Base-by-base conservation (phyloP, 2,113 vertebrate species). In the Rhinolophus ferrumequinum region DNA sequence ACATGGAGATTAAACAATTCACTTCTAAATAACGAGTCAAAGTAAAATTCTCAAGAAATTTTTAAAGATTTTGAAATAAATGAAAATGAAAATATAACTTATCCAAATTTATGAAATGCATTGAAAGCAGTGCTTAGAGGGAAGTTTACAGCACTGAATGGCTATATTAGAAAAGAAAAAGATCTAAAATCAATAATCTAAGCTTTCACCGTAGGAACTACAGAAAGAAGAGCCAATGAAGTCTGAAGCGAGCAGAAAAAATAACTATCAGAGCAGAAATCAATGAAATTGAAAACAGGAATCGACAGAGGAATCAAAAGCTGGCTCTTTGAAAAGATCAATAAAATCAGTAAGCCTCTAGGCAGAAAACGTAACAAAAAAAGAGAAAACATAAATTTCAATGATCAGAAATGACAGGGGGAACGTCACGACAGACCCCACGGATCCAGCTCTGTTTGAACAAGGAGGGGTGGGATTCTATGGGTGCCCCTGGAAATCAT, bases 401-500 rank as follows among this genome's bases (percentile, higher is more conserved):
- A 19, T 21, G 1, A 0, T 14, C 35, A 30, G 21, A 52, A 30
- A 47, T 0, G 15, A 33, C 2, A n/a, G 41, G 3, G 41, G 26
- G 24, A 60, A 2, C 64, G 2, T 33, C 67, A 52, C 41, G 12
- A 33, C 67, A 52, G 89, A 82, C 77, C 9, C 72, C 24, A 0
- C 1, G 56, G 41, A 26, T 9, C 70, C 56, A 8, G 54, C 30
- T 7, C 30, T 7, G 76, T 56, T 9, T 26, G 19, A 14, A 44
- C 13, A 6, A 26, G 21, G 15, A 0, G 22, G 92, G 60, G 15
- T 0, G 22, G 92, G 60, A 26, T 26, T n/a, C 38, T n/a, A 0
- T 1, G 14, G 80, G 33, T 14, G 15, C 28, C 73, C 28, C 54
- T 0, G 1, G 16, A 41, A 2, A 35, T 14, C 58, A 35, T 19